Base-by-base conservation (phyloP, 2,888 invertebrate genomes). In the Pyrrhosoma nymphula region DNA sequence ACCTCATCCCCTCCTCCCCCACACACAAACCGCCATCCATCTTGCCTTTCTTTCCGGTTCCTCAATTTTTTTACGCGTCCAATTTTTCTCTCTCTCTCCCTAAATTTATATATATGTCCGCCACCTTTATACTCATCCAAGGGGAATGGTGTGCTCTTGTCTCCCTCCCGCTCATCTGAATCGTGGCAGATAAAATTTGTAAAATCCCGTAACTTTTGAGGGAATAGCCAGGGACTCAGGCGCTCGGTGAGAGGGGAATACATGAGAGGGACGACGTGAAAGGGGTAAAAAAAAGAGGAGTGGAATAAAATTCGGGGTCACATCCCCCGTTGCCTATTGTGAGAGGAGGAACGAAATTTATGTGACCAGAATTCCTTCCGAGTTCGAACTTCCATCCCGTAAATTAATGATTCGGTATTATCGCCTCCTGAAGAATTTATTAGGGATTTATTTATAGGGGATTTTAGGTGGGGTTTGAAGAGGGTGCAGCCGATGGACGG, bases 351-450 rank as follows among this genome's bases (percentile, higher is more conserved):
- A 91, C 63, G 63, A 63, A 63, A 63, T 91, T 63, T 63, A 60
- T 60, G 39, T 18, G 91, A 91, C 39, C 91, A 35, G 91, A 91
- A 91, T 91, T n/a, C 63, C 91, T 63, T 63, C 63, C 39, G 30
- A 60, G 91, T 91, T 63, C 63, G 90, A 90, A 90, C 56, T 90
- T 88, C 56, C 91, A 18, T 35, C 26, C 63, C n/a, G 35, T 91
- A 63, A 91, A 91, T 91, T 91, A 91, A 63, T 63, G 91, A 91
- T 60, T 56, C 16, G 60, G 90, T 55, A 91, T 91, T 39, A 91
- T 63, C 63, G 60, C 39, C 30, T 47, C 4, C 47, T 91, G 91
- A 91, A 39, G 60, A 91, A 91, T 91, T 56, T 60, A 60, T 91
- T 63, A 30, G 35, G 60, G n/a, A n/a, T n/a, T n/a, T n/a, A n/a